Conservation (phyloP, 1,140 invertebrate species). For the Ips nitidus region DNA sequence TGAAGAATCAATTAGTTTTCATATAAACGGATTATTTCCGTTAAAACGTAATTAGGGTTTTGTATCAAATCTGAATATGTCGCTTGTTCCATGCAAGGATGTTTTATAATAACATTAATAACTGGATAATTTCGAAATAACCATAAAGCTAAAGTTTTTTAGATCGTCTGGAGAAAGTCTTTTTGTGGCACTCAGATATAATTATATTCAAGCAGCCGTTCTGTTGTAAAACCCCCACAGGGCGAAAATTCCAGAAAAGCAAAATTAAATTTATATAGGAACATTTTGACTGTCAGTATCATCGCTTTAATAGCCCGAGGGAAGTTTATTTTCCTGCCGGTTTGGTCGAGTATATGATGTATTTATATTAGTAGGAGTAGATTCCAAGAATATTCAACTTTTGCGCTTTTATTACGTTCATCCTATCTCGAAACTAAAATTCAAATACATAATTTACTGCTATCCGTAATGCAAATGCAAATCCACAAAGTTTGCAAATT, state of each 20-base stretch:
- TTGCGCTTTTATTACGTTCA: background rate
- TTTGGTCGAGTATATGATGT: background rate
- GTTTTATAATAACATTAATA: background rate
- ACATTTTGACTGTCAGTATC: background rate
- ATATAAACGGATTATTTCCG: constrained; percentile 37
- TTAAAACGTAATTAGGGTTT: constrained; percentile 25
- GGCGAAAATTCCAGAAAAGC: background rate
- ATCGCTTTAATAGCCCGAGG: background rate
- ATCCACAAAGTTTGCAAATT: background rate
- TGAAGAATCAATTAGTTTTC: constrained; percentile 38
- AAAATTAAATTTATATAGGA: constrained; percentile 3
- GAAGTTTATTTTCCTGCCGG: background rate
- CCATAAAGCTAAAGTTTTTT: background rate
- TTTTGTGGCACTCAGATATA: constrained; percentile 5
- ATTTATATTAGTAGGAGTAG: background rate
- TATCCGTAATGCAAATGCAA: background rate
- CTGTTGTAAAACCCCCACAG: no score
- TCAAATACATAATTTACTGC: background rate
- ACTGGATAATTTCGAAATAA: background rate
- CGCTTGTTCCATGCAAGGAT: background rate
- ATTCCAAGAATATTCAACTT: background rate
- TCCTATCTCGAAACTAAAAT: background rate
- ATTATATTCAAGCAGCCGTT: constrained; percentile 3
- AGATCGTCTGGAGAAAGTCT: background rate
- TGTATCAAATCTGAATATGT: constrained; percentile 27